Percentiles rank a stretch among this genome's conserved stretches.
These are phyloP conservation scores for Apodemus sylvaticus DNA, from an alignment of 2,113 vertebrate genomes.

Conservation along the genomic window DNA sequence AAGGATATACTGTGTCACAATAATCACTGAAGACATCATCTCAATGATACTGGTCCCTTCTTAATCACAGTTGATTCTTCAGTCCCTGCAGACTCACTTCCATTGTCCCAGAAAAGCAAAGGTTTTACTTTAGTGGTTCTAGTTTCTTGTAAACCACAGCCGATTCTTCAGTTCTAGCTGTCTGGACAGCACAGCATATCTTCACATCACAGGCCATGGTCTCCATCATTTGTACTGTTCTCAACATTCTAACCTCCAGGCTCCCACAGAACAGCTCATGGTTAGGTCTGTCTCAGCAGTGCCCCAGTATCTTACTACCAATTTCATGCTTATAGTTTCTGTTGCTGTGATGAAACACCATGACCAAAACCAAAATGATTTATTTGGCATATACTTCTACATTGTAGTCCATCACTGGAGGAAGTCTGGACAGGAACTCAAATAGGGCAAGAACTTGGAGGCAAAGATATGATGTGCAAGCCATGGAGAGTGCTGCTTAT, in stretches of 20 bases:
- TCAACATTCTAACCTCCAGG: neutral
- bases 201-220: neutral
- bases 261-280: neutral
- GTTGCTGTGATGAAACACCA: neutral
- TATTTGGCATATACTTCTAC: neutral
- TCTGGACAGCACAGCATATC: neutral
- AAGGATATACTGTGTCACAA: neutral
- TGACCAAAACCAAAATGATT: neutral
- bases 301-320: neutral
- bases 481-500: too few relatives aligned
- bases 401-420: neutral
- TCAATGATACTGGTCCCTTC: neutral
- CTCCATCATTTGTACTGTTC: neutral
- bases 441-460: neutral
- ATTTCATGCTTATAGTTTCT: neutral
- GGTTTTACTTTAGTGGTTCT: neutral
- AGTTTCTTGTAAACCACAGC: neutral
- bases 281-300: neutral
- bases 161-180: neutral
- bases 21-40: neutral
- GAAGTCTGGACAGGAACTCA: neutral
- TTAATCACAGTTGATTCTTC: neutral
- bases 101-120: neutral
- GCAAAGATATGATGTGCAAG: neutral
- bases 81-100: neutral